These are phyloP conservation scores for Pyrgilauda ruficollis DNA, from an alignment of 2,113 vertebrate genomes.

Conservation along the genomic window DNA sequence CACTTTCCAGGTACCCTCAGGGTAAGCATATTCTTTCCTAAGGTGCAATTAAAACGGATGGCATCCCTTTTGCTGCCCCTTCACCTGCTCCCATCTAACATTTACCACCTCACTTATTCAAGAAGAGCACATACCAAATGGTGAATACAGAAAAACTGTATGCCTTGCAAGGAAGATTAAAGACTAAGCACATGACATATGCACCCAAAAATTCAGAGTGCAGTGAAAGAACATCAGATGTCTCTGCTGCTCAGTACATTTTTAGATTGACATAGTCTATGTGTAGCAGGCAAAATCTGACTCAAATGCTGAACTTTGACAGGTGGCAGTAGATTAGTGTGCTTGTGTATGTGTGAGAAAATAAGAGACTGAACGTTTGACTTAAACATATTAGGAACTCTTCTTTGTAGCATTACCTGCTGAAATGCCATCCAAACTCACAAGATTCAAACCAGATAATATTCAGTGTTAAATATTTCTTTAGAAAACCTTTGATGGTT, in stretches of 20 bases:
- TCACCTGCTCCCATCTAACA: neutral
- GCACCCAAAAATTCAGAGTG: neutral
- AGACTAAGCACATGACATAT: neutral
- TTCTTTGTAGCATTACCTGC: neutral
- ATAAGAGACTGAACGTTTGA: neutral
- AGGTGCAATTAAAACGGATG: neutral
- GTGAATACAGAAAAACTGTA: neutral
- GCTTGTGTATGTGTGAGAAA: neutral
- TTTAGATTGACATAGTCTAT: neutral
- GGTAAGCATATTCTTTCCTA: neutral
- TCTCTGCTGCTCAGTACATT: neutral
- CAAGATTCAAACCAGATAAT: conserved; percentile 17
- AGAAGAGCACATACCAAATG: neutral
- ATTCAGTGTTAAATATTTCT: neutral
- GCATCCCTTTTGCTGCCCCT: neutral
- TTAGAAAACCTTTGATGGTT: neutral
- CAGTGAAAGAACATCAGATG: neutral
- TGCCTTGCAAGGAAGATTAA: neutral
- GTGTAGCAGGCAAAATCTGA: neutral
- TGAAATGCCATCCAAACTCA: neutral
- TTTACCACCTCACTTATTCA: neutral
- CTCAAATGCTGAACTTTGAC: neutral
- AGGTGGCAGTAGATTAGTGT: neutral
- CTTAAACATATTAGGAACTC: neutral
- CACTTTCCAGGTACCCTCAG: neutral